A percentile compares a stretch with the other conserved stretches of the same genome.
phyloP scores from a whole-genome alignment of 2,888 invertebrate species.

The Barypeithes pellucidus region DNA sequence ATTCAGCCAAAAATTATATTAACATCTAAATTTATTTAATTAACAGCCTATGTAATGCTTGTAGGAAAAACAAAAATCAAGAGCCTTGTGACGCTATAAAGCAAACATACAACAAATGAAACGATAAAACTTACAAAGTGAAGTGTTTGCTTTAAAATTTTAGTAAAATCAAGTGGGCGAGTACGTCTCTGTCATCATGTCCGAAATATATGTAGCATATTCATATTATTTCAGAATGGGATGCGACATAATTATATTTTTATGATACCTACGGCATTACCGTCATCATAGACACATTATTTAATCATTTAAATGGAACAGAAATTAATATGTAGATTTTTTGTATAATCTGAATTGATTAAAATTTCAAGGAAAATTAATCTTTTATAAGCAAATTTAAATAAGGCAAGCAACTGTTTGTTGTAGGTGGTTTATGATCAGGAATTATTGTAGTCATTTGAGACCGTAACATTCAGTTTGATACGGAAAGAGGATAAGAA shows the following conservation, averaged over 20 bases:
- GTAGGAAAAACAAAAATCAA: not conserved
- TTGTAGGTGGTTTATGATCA: no score
- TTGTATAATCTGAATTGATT: not conserved
- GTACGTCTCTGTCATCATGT: constrained; percentile 7
- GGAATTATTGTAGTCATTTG: no score
- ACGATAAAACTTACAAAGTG: constrained; percentile 6
- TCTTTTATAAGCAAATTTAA: no score
- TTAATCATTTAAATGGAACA: not conserved
- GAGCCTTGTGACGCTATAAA: not conserved
- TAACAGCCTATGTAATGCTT: not conserved
- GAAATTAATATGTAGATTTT: constrained; percentile 4
- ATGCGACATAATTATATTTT: constrained; percentile 2
- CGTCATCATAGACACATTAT: not conserved
- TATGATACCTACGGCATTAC: not conserved
- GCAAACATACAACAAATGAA: not conserved
- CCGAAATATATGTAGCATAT: constrained; percentile 10
- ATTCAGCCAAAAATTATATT: not conserved
- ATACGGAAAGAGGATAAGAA: no score
- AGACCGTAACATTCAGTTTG: no score
- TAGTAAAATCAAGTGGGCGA: not conserved
- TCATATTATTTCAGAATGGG: constrained; percentile 1
- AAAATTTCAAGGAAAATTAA: not conserved
- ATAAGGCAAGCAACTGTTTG: no score
- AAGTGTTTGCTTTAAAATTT: not conserved
- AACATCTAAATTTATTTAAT: not conserved